phyloP scores from a whole-genome alignment of 2,797 vertebrate species.

The Acanthopagrus latus region DNA sequence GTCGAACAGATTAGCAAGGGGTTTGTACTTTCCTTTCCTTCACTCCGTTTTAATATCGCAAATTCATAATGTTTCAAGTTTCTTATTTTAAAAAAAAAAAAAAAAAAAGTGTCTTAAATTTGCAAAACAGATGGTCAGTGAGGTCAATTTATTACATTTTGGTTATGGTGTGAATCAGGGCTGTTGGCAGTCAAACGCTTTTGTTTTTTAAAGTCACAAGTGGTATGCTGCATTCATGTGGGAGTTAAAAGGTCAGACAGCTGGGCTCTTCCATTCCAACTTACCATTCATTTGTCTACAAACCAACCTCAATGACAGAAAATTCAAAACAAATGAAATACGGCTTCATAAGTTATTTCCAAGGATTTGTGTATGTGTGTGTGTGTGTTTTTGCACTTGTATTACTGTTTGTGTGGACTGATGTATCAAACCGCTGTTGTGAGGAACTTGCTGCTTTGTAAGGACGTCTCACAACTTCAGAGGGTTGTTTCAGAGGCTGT shows the following conservation, averaged over 20 bases:
- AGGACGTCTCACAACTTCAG: too few relatives aligned
- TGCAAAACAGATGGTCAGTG: neutral
- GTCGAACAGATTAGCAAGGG: neutral
- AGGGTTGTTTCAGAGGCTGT: too few relatives aligned
- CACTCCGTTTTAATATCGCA: neutral
- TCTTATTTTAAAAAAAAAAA: too few relatives aligned
- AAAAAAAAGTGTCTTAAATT: neutral
- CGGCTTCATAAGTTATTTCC: neutral
- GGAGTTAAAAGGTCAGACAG: conserved; percentile 6
- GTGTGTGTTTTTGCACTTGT: neutral
- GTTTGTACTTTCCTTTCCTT: neutral
- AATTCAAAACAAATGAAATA: neutral
- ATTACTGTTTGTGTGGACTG: too few relatives aligned
- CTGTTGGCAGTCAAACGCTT: neutral
- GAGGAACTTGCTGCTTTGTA: too few relatives aligned
- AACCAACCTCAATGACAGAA: neutral
- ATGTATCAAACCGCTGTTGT: too few relatives aligned
- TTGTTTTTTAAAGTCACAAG: neutral
- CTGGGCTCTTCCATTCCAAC: neutral
- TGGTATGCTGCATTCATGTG: neutral
- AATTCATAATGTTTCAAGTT: neutral
- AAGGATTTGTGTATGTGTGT: neutral
- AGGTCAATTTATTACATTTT: conserved; percentile 8
- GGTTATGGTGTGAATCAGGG: neutral
- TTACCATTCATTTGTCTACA: neutral